These are phyloP conservation scores for Crotalus helleri DNA, from an alignment of 2,113 vertebrate genomes.

Conservation along the genomic window DNA sequence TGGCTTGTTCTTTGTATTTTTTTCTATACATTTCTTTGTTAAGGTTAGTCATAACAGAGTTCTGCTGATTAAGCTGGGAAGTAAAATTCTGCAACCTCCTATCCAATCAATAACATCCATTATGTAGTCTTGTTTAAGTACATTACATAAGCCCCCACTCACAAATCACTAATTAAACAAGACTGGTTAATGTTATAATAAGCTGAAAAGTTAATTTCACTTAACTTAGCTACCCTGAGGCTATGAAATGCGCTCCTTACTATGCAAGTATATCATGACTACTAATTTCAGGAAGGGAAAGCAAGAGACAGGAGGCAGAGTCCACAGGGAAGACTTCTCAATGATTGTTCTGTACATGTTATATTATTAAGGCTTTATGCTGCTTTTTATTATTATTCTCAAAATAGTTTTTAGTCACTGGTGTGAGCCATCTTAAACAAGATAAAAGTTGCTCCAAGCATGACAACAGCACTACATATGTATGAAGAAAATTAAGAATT, in stretches of 20 bases:
- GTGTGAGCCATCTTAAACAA: not conserved
- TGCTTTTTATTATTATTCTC: not conserved
- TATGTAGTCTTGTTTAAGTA: not conserved
- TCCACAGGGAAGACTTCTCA: not conserved
- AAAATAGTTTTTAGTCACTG: not conserved
- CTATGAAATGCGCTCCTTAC: not conserved
- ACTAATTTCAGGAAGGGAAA: not conserved
- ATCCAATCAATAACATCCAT: not conserved
- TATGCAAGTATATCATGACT: not conserved
- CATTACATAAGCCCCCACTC: not conserved
- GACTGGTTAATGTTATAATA: not conserved
- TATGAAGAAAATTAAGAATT: not conserved
- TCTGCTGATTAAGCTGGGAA: not conserved
- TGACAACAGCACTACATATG: not conserved
- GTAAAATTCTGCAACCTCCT: not conserved
- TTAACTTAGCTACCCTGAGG: not conserved
- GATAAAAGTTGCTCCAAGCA: not conserved
- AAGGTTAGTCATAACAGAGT: not conserved
- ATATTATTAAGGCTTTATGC: not conserved
- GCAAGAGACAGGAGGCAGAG: not conserved
- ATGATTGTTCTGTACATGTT: not conserved
- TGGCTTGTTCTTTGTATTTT: not conserved
- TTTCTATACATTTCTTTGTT: not conserved
- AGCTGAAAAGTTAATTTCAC: not conserved
- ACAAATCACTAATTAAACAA: not conserved